Percentiles rank a stretch among this genome's conserved stretches.
These are phyloP conservation scores for Chymomyza costata DNA, from an alignment of 1,140 invertebrate genomes.

Conservation along the genomic window DNA sequence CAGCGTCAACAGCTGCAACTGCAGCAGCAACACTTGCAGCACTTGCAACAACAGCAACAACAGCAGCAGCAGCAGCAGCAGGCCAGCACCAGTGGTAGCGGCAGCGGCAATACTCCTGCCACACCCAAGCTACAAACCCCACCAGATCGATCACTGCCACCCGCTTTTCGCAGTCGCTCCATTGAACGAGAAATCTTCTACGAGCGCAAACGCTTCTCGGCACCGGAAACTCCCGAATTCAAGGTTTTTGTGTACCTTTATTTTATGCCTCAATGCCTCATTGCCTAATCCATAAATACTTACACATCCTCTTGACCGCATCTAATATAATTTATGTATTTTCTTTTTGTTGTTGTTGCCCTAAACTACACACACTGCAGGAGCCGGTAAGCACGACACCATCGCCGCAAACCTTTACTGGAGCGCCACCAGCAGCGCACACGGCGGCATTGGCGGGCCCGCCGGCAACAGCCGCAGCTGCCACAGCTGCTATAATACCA, in stretches of 20 bases:
- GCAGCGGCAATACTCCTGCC: constrained; percentile 55
- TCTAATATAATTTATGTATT: constrained; percentile 14
- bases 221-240: constrained; percentile 57
- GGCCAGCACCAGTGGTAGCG: constrained; percentile 22
- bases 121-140: constrained; percentile 65
- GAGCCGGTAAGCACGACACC: constrained; percentile 68
- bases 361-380: too few relatives aligned
- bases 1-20: constrained; percentile 33
- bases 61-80: constrained; percentile 21
- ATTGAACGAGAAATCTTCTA: constrained; percentile 66
- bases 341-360: constrained; percentile 5
- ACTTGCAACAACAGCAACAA: constrained; percentile 35
- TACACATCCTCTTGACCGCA: too few relatives aligned
- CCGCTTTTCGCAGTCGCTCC: constrained; percentile 69
- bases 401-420: constrained; percentile 67
- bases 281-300: too few relatives aligned
- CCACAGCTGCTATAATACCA: constrained; percentile 75
- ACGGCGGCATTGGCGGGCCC: constrained; percentile 73
- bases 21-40: constrained; percentile 19
- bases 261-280: background rate
- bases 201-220: constrained; percentile 66
- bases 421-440: constrained; percentile 46
- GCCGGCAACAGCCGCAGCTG: constrained; percentile 75
- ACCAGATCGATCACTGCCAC: constrained; percentile 63
- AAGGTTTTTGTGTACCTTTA: constrained; percentile 47